phyloP scores from a whole-genome alignment of 2,113 vertebrate genomes.

The Silurus meridionalis region DNA sequence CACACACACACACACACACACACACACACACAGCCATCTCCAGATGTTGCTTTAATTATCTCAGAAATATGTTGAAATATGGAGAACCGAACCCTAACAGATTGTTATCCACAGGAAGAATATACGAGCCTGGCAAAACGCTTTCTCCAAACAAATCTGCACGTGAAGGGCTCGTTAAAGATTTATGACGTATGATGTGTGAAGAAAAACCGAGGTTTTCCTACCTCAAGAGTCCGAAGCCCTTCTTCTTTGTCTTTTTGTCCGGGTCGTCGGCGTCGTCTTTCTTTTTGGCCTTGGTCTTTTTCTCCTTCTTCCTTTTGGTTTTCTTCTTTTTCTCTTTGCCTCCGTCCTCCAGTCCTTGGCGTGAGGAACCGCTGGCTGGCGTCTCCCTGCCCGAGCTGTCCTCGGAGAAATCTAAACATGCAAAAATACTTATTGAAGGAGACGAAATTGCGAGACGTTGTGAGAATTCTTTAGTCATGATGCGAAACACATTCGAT shows the following conservation, averaged over 20 bases:
- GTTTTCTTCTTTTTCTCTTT: conserved; percentile 75
- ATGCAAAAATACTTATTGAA: not conserved
- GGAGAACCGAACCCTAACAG: not conserved
- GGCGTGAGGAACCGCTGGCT: conserved; percentile 74
- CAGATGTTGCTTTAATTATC: not conserved
- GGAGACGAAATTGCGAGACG: not conserved
- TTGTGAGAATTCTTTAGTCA: not conserved
- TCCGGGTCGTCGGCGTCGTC: conserved; percentile 82
- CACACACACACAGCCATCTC: not conserved
- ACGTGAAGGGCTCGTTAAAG: not conserved
- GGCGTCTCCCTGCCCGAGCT: conserved; percentile 85
- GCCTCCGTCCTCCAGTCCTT: conserved; percentile 70
- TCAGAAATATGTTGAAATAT: not conserved
- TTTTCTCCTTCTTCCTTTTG: conserved; percentile 85
- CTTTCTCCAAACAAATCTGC: not conserved
- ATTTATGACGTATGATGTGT: not conserved
- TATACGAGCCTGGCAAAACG: not conserved
- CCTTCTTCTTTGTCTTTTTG: conserved; percentile 87
- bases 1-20: too few relatives aligned
- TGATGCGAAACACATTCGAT: not conserved
- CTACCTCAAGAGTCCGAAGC: conserved; percentile 89
- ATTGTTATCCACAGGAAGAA: not conserved
- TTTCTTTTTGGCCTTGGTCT: conserved; percentile 80
- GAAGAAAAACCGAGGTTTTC: not conserved
- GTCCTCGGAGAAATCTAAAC: conserved; percentile 85